Percentiles rank a stretch among this genome's conserved stretches.
Evolutionary conservation across 1,140 invertebrate species (phyloP).

Genomic region (Whitmania pigra): DNA sequence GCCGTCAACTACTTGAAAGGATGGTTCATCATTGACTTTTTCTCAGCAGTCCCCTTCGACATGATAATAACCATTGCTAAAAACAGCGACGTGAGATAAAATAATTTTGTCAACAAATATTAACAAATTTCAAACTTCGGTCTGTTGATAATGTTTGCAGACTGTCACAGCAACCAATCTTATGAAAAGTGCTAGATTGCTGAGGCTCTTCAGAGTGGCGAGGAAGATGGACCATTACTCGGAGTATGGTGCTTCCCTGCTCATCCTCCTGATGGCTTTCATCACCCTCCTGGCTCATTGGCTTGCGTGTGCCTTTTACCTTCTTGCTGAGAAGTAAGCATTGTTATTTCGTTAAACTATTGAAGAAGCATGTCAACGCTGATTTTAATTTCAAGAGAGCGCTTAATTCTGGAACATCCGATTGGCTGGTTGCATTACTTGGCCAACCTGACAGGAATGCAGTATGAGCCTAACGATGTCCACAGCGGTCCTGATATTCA

Average conservation of each 20-base stretch:
- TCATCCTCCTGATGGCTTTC: slow-evolving; percentile 23
- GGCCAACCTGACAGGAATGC: slow-evolving; percentile 42
- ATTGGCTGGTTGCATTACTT: slow-evolving; percentile 78
- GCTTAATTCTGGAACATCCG: slow-evolving; percentile 31
- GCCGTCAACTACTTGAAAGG: slow-evolving; percentile 94
- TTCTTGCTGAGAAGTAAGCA: slow-evolving; percentile 17
- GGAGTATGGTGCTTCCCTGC: slow-evolving; percentile 21
- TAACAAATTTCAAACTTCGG: background rate
- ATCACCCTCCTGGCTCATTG: slow-evolving; percentile 25
- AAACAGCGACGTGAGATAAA: slow-evolving; percentile 9
- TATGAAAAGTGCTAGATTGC: slow-evolving; percentile 21
- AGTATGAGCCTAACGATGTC: background rate
- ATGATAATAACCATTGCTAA: background rate
- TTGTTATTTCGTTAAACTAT: background rate
- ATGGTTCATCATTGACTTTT: slow-evolving; percentile 94
- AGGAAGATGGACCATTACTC: slow-evolving; percentile 26
- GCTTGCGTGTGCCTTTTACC: slow-evolving; percentile 25
- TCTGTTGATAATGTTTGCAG: slow-evolving; percentile 2
- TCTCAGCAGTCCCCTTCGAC: slow-evolving; percentile 94
- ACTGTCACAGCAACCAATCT: slow-evolving; percentile 10
- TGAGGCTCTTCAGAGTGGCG: slow-evolving; percentile 21
- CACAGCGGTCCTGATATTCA: slow-evolving; percentile 36
- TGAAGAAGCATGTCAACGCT: background rate
- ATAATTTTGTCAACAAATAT: background rate
- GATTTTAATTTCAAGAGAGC: slow-evolving; percentile 26